A percentile compares a stretch with the other conserved stretches of the same genome.
Conservation (phyloP, 1,140 invertebrate species). For the Tetramorium alpestre region DNA sequence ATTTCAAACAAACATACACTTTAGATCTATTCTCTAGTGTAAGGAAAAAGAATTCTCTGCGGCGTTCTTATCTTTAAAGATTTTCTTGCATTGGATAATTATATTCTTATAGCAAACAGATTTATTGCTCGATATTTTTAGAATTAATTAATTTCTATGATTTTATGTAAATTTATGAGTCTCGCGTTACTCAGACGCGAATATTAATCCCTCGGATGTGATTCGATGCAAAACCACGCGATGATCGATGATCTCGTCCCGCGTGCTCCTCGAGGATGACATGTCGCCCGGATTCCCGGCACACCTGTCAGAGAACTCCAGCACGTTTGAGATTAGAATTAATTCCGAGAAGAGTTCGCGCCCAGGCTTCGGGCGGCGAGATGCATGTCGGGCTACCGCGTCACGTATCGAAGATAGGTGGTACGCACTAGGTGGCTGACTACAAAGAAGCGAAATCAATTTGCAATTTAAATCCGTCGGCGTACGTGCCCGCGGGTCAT, state of each 20-base stretch:
- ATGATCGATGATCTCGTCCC: not conserved
- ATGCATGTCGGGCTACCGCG: conserved; percentile 61
- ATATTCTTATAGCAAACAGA: not conserved
- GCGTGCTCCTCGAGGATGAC: conserved; percentile 16
- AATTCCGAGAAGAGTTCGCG: conserved; percentile 66
- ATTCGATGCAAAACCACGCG: not conserved
- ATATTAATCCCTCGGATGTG: not conserved
- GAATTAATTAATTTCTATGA: conserved; percentile 4
- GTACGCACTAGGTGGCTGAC: conserved; percentile 82
- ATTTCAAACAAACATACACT: not conserved
- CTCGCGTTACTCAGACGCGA: not conserved
- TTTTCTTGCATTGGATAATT: not conserved
- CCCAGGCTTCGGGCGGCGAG: not conserved
- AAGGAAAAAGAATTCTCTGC: not conserved
- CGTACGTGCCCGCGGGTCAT: conserved; percentile 83
- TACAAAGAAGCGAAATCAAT: conserved; percentile 85
- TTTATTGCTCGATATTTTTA: not conserved
- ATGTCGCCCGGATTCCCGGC: conserved; percentile 52
- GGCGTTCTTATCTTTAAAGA: not conserved
- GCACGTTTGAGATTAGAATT: conserved; percentile 70
- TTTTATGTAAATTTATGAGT: conserved; percentile 7
- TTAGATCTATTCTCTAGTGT: not conserved
- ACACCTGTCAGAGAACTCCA: conserved; percentile 26
- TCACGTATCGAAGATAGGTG: conserved; percentile 76
- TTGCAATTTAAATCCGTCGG: conserved; percentile 85